phyloP scores from a whole-genome alignment of 2,888 invertebrate genomes.

The Sarcophaga rosellei region DNA sequence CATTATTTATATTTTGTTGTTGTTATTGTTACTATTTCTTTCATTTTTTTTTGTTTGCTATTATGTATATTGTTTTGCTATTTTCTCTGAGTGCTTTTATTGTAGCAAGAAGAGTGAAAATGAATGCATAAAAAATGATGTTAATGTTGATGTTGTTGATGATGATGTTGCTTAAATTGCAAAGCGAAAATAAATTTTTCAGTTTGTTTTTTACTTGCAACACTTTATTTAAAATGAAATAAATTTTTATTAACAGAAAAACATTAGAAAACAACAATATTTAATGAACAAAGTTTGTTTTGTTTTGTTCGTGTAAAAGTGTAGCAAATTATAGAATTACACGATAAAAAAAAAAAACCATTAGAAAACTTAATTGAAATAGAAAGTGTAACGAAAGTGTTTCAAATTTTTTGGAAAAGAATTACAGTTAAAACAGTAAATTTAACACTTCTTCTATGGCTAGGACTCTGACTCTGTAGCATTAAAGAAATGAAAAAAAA shows the following conservation, averaged over 20 bases:
- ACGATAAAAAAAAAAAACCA: conserved; percentile 13
- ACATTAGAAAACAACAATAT: no score
- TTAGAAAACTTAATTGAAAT: conserved; percentile 12
- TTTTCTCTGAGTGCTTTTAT: neutral
- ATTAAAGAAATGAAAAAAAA: no score
- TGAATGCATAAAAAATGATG: conserved; percentile 52
- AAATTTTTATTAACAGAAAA: conserved; percentile 51
- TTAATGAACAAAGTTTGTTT: no score
- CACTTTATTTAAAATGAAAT: conserved; percentile 37
- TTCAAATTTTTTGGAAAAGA: no score
- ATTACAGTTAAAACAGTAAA: no score
- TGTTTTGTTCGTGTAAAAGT: neutral
- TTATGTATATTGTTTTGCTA: no score
- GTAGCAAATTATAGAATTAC: conserved; percentile 11
- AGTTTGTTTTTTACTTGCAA: conserved; percentile 6
- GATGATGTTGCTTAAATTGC: conserved; percentile 47
- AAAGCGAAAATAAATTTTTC: neutral
- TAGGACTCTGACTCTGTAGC: no score
- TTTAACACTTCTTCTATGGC: no score
- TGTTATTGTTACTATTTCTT: neutral
- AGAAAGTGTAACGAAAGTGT: conserved; percentile 65
- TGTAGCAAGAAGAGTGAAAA: conserved; percentile 62
- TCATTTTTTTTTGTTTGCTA: neutral
- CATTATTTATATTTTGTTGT: conserved; percentile 14
- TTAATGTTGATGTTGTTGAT: neutral